Evolutionary conservation across 2,113 vertebrate species (phyloP).

Genomic region (Rhinopomastus cyanomelas): DNA sequence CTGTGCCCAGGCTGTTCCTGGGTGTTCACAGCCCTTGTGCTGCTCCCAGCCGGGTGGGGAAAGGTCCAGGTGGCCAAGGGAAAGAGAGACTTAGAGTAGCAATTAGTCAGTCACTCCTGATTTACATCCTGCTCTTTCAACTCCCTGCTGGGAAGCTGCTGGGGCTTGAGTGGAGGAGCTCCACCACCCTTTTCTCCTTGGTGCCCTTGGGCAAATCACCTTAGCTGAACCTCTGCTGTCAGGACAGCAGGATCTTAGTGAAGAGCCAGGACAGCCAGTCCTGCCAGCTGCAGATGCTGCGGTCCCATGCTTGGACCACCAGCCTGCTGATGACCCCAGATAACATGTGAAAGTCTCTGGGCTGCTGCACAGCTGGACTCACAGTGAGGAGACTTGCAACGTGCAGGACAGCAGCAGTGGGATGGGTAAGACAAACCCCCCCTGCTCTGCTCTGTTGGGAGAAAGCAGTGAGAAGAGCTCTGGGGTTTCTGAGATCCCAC

Average conservation of each 20-base stretch:
- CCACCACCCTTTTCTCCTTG: background rate
- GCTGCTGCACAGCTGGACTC: accelerated
- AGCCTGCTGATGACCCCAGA: accelerated
- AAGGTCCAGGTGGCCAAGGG: background rate
- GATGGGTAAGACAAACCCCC: background rate
- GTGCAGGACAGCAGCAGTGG: accelerated
- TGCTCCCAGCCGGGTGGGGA: background rate
- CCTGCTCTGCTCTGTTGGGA: background rate
- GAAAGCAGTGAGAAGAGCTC: background rate
- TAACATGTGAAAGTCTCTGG: accelerated
- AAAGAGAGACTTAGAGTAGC: background rate
- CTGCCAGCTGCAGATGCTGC: background rate
- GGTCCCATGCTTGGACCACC: accelerated
- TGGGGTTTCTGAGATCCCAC: background rate
- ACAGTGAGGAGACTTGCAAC: accelerated
- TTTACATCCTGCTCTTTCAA: slow-evolving; percentile 52
- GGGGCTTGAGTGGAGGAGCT: background rate
- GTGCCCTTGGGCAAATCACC: slow-evolving; percentile 40
- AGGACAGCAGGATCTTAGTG: background rate
- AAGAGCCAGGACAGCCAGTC: background rate
- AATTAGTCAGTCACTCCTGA: slow-evolving; percentile 37
- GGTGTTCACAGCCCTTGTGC: accelerated
- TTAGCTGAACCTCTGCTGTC: background rate
- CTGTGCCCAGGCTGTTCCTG: background rate
- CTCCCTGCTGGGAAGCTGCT: slow-evolving; percentile 49